Percentiles rank a stretch among this genome's conserved stretches.
phyloP scores from a whole-genome alignment of 2,113 vertebrate genomes.

The Cervus canadensis region DNA sequence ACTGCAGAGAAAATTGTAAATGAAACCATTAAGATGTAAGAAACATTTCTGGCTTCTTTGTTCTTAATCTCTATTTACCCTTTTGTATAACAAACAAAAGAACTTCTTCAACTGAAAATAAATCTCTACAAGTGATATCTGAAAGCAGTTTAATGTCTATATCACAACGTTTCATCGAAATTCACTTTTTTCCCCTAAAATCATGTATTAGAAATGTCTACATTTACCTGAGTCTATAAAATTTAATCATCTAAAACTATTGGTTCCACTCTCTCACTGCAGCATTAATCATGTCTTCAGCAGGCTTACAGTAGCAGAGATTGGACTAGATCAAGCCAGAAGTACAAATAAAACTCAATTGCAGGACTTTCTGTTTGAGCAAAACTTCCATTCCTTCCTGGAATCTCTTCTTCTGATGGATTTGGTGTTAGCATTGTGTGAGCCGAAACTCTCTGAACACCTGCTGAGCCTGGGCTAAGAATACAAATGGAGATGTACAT shows the following conservation, averaged over 20 bases:
- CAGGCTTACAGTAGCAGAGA: neutral
- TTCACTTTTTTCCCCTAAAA: neutral
- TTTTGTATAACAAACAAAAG: neutral
- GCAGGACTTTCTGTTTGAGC: neutral
- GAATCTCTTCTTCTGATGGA: neutral
- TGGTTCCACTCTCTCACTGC: neutral
- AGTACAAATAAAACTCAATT: neutral
- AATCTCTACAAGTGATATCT: neutral
- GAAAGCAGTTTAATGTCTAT: neutral
- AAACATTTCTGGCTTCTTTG: neutral
- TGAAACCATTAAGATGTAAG: neutral
- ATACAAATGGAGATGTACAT: neutral
- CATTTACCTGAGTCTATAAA: neutral
- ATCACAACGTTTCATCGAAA: neutral
- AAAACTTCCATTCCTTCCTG: neutral
- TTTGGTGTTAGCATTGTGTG: neutral
- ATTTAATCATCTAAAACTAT: neutral
- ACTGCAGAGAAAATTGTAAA: neutral
- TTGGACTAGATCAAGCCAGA: neutral
- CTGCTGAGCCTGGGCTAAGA: neutral
- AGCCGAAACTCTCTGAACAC: rapidly evolving
- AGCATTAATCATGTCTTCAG: neutral
- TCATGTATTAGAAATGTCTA: neutral
- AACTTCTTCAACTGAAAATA: neutral
- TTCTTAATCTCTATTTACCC: neutral